Conservation (phyloP, 2,113 vertebrate genomes). For the Platichthys stellatus region DNA sequence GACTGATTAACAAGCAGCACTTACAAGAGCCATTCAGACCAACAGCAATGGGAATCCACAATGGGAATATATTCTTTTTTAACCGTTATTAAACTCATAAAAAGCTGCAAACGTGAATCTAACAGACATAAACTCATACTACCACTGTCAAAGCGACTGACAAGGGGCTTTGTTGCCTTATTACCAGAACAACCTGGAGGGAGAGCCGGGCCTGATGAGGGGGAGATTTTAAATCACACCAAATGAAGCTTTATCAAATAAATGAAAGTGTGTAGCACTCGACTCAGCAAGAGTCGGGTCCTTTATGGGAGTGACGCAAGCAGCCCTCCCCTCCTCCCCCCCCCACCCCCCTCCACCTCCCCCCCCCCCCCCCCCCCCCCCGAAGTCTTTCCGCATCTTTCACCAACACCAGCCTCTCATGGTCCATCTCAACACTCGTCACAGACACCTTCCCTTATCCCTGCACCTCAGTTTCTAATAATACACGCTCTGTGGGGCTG, state of each 20-base stretch:
- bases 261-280: slow-evolving; percentile 72
- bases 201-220: slow-evolving; percentile 69
- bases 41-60: slow-evolving; percentile 6
- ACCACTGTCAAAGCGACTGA: slow-evolving; percentile 10
- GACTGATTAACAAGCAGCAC: not conserved
- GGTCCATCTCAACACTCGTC: slow-evolving; percentile 19
- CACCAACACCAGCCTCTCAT: not conserved
- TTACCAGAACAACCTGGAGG: slow-evolving; percentile 24
- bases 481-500: not conserved
- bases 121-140: slow-evolving; percentile 15
- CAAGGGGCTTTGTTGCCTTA: slow-evolving; percentile 32
- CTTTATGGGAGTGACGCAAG: slow-evolving; percentile 61
- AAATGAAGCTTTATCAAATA: slow-evolving; percentile 80
- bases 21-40: slow-evolving; percentile 1
- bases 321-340: not conserved
- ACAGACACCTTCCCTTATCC: not conserved
- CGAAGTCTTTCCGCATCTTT: slow-evolving; percentile 4
- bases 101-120: slow-evolving; percentile 32
- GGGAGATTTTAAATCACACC: slow-evolving; percentile 77
- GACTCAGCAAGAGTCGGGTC: slow-evolving; percentile 72
- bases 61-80: slow-evolving; percentile 25
- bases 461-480: not conserved
- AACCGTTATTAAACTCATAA: slow-evolving; percentile 39
- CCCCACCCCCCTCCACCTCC: not conserved
- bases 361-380: not conserved